Conservation (phyloP, 2,888 invertebrate genomes). For the Synanthedon vespiformis region DNA sequence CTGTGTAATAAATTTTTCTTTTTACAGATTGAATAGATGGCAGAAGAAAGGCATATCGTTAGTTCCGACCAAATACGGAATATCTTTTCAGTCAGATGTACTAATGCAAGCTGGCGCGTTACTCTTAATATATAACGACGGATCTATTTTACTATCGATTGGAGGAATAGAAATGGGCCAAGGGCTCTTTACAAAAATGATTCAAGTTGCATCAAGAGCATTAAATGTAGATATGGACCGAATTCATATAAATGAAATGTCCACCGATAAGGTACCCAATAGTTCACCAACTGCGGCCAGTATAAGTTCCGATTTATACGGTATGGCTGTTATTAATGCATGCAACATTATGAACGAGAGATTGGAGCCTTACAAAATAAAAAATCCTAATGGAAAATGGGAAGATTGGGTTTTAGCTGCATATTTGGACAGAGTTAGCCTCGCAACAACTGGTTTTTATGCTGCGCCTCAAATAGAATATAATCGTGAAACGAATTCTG, state of each 20-base stretch:
- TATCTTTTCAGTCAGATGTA: constrained; percentile 75
- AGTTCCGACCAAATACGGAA: constrained; percentile 82
- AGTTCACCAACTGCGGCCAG: constrained; percentile 84
- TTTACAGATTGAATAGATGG: constrained; percentile 75
- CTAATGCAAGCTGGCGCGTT: constrained; percentile 85
- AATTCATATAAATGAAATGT: constrained; percentile 80
- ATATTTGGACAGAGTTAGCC: constrained; percentile 75
- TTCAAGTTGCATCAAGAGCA: constrained; percentile 80
- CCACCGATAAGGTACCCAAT: constrained; percentile 87
- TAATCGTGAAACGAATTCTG: constrained; percentile 72
- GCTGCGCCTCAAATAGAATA: constrained; percentile 76
- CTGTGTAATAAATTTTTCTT: constrained; percentile 1
- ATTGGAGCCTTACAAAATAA: constrained; percentile 74
- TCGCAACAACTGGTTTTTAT: constrained; percentile 82
- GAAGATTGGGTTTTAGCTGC: constrained; percentile 81
- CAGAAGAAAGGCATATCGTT: constrained; percentile 82
- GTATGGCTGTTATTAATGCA: constrained; percentile 83
- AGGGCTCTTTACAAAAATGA: constrained; percentile 90
- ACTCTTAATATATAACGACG: constrained; percentile 81
- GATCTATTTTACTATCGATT: constrained; percentile 82
- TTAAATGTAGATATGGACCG: constrained; percentile 72
- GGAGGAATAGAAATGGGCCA: constrained; percentile 94
- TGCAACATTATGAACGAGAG: constrained; percentile 76
- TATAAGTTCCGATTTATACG: constrained; percentile 83
- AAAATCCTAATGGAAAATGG: constrained; percentile 80